Base-by-base conservation (phyloP, 30 jellyfish, hydroid and myxozoan species). In the Hydra vulgaris region DNA sequence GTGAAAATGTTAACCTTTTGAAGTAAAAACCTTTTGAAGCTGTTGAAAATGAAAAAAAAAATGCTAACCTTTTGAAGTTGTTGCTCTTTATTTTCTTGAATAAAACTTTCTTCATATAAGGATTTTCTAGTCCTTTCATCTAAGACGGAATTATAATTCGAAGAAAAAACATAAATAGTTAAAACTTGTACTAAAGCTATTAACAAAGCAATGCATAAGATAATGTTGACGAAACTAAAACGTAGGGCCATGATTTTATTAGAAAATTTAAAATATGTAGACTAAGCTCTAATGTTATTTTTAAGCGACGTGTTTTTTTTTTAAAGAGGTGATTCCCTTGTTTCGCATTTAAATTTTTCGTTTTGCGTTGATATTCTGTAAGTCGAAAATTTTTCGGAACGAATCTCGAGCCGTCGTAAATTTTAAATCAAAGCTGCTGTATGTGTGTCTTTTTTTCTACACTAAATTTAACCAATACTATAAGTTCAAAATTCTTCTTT, bases 111-210 rank as follows among this genome's bases (percentile, higher is more conserved):
- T 22, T 78, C 85, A 15, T 78, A 81, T 18, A 18, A 19, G 15
- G 66, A 22, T 22, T 23, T 53, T 20, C 79, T 18, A 1, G 53
- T 52, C 7, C 85, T 78, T 23, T 18, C 82, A 53, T 61, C 53
- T 61, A 20, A 40, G 16, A 23, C 70, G 21, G 22, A 73, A 23
- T 17, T 23, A 25, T 81, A 71, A 18, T 15, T 71, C 8, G 89
- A 25, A 4, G 98, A 72, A 54, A 91, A 83, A 74, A 76, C 84
- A 66, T 76, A 79, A 81, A 86, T 70, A 18, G 89, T 74, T 53
- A 91, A 23, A 23, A 91, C 72, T 74, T 88, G 98, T 24, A 91
- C 98, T 20, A 86, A 81, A 54, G 80, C 98, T 12, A 91, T 91
- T 20, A 91, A 73, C 15, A 90, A 84, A 15, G 95, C 96, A 18